Evolutionary conservation across 2,888 invertebrate species (phyloP).

Genomic region (Chalcis sispes): DNA sequence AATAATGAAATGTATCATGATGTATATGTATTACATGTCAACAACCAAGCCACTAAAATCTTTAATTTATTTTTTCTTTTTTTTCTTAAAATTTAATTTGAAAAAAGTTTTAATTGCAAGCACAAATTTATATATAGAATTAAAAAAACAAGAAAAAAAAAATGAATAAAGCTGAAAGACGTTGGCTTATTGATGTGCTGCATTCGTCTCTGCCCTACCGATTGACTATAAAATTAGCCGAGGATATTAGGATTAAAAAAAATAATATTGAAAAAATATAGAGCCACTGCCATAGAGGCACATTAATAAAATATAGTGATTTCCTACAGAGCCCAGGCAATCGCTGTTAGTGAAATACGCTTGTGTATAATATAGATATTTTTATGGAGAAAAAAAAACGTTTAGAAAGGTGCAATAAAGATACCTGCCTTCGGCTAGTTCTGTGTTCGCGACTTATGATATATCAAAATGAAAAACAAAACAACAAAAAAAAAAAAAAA

Average conservation of each 20-base stretch:
- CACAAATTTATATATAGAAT: constrained; percentile 33
- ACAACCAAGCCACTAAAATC: constrained; percentile 29
- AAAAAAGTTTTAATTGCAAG: constrained; percentile 44
- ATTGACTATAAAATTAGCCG: constrained; percentile 1
- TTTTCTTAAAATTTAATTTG: background rate
- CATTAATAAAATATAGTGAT: constrained; percentile 20
- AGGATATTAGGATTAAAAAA: background rate
- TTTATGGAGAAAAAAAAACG: constrained; percentile 45
- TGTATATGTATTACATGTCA: too few species aligned
- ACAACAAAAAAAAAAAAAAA: too few species aligned
- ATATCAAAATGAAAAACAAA: constrained; percentile 43
- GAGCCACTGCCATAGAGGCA: too few species aligned
- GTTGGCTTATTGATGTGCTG: constrained; percentile 41
- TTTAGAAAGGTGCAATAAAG: constrained; percentile 67
- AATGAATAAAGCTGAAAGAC: constrained; percentile 44
- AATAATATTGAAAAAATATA: constrained; percentile 5
- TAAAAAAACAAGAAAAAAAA: constrained; percentile 20
- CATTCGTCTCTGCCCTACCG: constrained; percentile 27
- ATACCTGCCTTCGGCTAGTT: constrained; percentile 77
- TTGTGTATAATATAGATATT: constrained; percentile 46
- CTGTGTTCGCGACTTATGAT: constrained; percentile 67
- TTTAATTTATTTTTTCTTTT: constrained; percentile 23
- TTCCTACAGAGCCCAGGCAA: constrained; percentile 47
- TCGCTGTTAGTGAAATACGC: constrained; percentile 50
- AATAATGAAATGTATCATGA: constrained; percentile 6